Percentiles rank a stretch among this genome's conserved stretches.
Evolutionary conservation across 2,888 invertebrate genomes (phyloP).

Genomic region (Carterocephalus palaemon): DNA sequence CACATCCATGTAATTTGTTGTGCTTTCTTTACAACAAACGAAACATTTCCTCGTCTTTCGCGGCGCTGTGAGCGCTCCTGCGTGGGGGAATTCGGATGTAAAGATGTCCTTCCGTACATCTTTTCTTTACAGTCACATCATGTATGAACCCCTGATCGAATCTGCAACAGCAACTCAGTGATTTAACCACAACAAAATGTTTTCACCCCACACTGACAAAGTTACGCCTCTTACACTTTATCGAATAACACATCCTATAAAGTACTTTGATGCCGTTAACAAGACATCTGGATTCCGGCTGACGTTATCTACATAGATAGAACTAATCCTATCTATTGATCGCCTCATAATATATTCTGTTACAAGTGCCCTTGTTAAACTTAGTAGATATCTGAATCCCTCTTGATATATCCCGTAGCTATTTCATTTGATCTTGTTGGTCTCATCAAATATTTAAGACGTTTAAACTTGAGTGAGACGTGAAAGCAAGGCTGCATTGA

Average conservation of each 20-base stretch:
- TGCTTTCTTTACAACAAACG: background rate
- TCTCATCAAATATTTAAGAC: constrained; percentile 73
- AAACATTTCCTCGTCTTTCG: too few species aligned
- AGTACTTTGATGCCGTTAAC: constrained; percentile 22
- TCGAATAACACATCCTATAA: constrained; percentile 23
- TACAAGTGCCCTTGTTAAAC: constrained; percentile 70
- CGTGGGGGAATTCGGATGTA: too few species aligned
- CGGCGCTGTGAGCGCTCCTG: too few species aligned
- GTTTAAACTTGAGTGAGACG: constrained; percentile 67
- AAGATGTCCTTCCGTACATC: too few species aligned
- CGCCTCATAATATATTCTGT: constrained; percentile 64
- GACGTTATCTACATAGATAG: constrained; percentile 31
- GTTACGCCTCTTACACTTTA: constrained; percentile 20
- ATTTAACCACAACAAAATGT: constrained; percentile 7
- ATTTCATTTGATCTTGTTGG: constrained; percentile 71
- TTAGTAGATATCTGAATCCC: constrained; percentile 51
- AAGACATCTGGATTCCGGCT: constrained; percentile 24
- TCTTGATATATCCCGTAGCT: constrained; percentile 55
- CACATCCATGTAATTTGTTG: too few species aligned
- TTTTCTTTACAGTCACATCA: too few species aligned
- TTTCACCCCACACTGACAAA: constrained; percentile 1
- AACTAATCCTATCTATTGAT: constrained; percentile 54
- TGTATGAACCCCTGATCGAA: background rate
- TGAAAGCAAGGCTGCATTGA: constrained; percentile 44
- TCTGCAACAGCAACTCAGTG: background rate